Evolutionary conservation across 2,797 vertebrate species (phyloP), one percentile per base, ranked within the genome.

Genomic region (Sebastes trivittatus): DNA sequence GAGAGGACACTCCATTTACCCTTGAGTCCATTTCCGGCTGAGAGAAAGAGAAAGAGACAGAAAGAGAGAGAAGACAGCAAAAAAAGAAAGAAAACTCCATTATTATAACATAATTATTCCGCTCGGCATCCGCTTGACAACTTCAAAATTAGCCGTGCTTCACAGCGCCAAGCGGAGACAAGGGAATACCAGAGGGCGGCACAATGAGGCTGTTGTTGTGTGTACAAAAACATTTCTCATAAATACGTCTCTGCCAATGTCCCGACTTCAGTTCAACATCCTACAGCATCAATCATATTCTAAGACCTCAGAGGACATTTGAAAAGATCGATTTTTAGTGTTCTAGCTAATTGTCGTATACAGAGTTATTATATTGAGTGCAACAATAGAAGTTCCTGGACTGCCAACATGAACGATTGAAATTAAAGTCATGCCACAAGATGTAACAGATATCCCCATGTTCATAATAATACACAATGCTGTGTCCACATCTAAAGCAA

Each of bases 1-100:
- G 97, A 2, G 97, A 96, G 22, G 97, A 97, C 69, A 97, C 77
- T 1, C 97, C 97, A 0, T 99, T 99, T 86, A 98, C 87, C 71
- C 94, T 95, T 4, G 95, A 92, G 86, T 98, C 97, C 3, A 96
- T 93, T 70, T 98, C 97, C 1, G 97, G 97, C 97, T 98, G 91
- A 70, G 34, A 64, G 72, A 58, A 10, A 38, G 5, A 52, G 30
- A 63, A 8, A 38, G 5, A 52, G 30, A 63, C 0, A 59, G 23
- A 60, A 85, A 55, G 3, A 52, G 60, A 66, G 75, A 72, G 38
- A 52, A 22, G 32, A n/a, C 36, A 56, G 49, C 2, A 25, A 18
- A 62, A 36, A 84, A 60, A 22, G 18, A 49, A 49, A 75, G 23
- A 77, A 87, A 85, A 78, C 10, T 73, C 52, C 46, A 77, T 90